Evolutionary conservation across 2,888 invertebrate species (phyloP), one percentile per base, ranked within the genome.

Genomic region (Papilio demoleus): DNA sequence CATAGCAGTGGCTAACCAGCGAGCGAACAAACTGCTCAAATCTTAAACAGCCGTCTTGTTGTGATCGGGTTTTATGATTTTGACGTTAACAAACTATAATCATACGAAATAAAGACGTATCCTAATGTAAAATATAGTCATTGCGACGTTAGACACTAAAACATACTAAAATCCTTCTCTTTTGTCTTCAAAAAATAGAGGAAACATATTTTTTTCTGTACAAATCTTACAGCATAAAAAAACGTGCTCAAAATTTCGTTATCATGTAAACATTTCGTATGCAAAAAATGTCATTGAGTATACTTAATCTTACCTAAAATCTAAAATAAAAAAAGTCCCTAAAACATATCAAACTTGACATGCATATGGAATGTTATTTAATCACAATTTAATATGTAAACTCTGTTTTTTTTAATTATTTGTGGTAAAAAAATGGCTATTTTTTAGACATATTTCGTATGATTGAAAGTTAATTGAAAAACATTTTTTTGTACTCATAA

Each of bases 1-100:
- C 92, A 97, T 98, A 93, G 95, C 95, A 80, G 96, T 96, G 84
- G 98, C 97, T 79, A 98, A 98, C 92, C 96, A 97, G 87, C 95
- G 97, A 80, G 97, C 98, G 85, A 96, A 96, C 93, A 97, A 97
- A 87, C 95, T 97, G 78, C 96, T 97, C 90, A 96, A 96, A 93
- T 95, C 93, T 75, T 93, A 93, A 93, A 76, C 80, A 72, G 67
- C 47, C 61, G 45, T 47, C 69, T 11, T 36, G 12, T 38, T 68
- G 6, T 22, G 31, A 27, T 65, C 31, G 24, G 38, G 22, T 22
- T 69, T 65, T 65, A 60, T 65, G 31, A 53, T 53, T 40, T 59
- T 69, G 65, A 65, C 68, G 65, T 65, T 60, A 61, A 31, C 47
- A 34, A 66, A 38, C 9, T 34, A 45, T 4, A 42, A 42, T 47